Evolutionary conservation across 2,113 vertebrate species (phyloP).

Genomic region (Delphinus delphis): DNA sequence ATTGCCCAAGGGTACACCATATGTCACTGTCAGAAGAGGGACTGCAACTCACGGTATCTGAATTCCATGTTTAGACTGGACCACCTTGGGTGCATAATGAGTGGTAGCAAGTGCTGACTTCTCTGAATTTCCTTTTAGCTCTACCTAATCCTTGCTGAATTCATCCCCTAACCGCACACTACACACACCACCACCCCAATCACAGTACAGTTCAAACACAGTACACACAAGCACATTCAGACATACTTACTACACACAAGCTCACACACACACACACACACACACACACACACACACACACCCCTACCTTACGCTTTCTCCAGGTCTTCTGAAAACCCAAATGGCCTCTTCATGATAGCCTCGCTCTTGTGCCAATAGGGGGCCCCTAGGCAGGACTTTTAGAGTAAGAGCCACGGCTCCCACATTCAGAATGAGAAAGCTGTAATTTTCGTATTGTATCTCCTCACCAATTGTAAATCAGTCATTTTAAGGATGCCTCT

Average conservation of each 20-base stretch:
- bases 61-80: conserved; percentile 17
- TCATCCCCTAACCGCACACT: background rate
- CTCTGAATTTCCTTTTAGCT: background rate
- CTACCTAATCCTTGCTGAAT: background rate
- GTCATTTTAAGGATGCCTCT: conserved; percentile 88
- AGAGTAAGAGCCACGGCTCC: conserved; percentile 47
- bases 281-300: background rate
- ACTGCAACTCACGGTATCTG: conserved; percentile 19
- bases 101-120: background rate
- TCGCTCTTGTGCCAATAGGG: conserved; percentile 33
- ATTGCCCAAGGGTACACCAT: background rate
- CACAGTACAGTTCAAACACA: background rate
- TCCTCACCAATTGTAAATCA: conserved; percentile 87
- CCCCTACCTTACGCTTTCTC: background rate
- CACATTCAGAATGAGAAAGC: conserved; percentile 74
- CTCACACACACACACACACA: too few relatives aligned
- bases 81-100: background rate
- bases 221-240: background rate
- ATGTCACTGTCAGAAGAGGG: conserved; percentile 36
- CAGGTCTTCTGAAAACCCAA: background rate
- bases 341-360: accelerated
- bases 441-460: conserved; percentile 84
- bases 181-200: background rate
- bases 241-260: too few relatives aligned
- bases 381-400: conserved; percentile 54